A percentile compares a stretch with the other conserved stretches of the same genome.
Conservation (phyloP, 2,113 vertebrate genomes). For the Siphamia tubifer region DNA sequence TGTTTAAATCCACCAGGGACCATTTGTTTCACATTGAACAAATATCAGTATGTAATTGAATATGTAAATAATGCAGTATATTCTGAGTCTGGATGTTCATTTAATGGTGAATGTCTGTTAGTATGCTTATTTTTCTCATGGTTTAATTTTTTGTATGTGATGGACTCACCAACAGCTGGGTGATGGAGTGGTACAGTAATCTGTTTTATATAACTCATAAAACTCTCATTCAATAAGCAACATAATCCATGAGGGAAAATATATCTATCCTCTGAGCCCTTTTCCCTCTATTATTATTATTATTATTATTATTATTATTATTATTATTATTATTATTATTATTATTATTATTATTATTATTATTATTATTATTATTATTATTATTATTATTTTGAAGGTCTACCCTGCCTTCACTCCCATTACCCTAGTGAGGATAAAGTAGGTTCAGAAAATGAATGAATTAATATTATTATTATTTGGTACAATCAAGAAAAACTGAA, state of each 20-base stretch:
- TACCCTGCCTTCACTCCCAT: too few species aligned
- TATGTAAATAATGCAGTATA: neutral
- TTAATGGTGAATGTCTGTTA: neutral
- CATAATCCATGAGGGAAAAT: constrained; percentile 45
- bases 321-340: too few species aligned
- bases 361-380: too few species aligned
- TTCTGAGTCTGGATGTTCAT: neutral
- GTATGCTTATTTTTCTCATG: neutral
- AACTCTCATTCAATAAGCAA: constrained; percentile 22
- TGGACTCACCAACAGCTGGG: too few species aligned
- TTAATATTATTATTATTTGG: too few species aligned
- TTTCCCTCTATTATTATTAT: too few species aligned
- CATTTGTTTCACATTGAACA: neutral
- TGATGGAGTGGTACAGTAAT: constrained; percentile 40
- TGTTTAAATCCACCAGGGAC: neutral
- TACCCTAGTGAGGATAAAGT: too few species aligned
- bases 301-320: too few species aligned
- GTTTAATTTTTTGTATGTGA: neutral
- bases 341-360: too few species aligned
- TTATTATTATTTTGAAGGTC: too few species aligned
- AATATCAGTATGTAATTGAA: neutral
- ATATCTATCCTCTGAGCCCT: neutral
- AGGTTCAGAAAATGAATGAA: too few species aligned
- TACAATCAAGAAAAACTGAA: neutral
- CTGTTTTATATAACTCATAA: constrained; percentile 61